phyloP scores from a whole-genome alignment of 2,797 vertebrate species.

The Cygnus olor region DNA sequence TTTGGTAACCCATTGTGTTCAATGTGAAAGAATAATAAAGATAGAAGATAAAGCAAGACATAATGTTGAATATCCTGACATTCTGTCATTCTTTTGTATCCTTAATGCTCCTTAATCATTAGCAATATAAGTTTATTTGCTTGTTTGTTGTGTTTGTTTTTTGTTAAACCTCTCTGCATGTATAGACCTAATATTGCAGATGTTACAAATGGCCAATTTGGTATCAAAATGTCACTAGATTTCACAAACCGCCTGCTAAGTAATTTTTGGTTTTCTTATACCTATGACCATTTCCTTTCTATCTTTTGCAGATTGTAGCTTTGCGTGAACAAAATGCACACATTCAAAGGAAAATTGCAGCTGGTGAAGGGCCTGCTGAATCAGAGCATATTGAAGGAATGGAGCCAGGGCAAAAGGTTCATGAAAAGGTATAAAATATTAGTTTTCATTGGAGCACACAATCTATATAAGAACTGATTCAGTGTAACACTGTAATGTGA shows the following conservation, averaged over 20 bases:
- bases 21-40: neutral
- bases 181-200: neutral
- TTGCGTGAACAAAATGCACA: conserved; percentile 98
- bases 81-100: neutral
- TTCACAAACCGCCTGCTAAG: neutral
- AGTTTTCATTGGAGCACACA: neutral
- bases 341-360: conserved; percentile 95
- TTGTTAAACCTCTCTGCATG: neutral
- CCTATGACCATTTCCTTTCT: neutral
- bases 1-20: neutral
- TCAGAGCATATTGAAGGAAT: conserved; percentile 88
- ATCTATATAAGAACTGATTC: neutral
- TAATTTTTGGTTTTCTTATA: neutral
- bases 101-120: neutral
- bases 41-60: neutral
- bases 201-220: neutral
- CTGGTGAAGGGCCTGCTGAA: conserved; percentile 88
- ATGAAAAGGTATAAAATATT: conserved; percentile 87
- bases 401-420: conserved; percentile 90
- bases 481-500: neutral
- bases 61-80: neutral
- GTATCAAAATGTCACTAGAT: neutral
- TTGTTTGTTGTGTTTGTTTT: neutral
- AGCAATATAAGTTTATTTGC: neutral
- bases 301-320: conserved; percentile 89